These are phyloP conservation scores for Rhabdomys dilectus DNA, from an alignment of 2,113 vertebrate species.

Conservation along the genomic window DNA sequence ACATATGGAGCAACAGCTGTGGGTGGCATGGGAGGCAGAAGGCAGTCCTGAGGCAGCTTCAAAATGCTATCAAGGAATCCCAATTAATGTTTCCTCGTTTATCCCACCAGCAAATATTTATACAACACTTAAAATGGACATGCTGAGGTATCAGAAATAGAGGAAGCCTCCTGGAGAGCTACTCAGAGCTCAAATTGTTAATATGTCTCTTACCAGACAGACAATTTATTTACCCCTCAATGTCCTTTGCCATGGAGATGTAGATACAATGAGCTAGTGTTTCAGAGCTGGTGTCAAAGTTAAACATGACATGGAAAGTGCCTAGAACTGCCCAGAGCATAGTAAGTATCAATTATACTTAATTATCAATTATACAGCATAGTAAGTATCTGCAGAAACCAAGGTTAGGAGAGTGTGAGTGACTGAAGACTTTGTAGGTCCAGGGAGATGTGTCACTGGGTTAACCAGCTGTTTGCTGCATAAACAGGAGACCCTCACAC, in stretches of 20 bases:
- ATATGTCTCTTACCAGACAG: not conserved
- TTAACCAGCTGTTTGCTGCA: not conserved
- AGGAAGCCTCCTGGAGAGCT: not conserved
- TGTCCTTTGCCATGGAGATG: not conserved
- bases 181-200: conserved; percentile 1
- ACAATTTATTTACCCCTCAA: not conserved
- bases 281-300: not conserved
- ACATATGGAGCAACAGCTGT: conserved; percentile 55
- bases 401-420: not conserved
- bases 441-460: not conserved
- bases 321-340: not conserved
- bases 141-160: not conserved
- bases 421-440: not conserved
- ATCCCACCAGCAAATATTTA: conserved; percentile 53
- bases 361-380: too few relatives aligned
- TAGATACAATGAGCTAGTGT: not conserved
- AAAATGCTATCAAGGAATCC: conserved; percentile 23
- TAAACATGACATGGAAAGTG: not conserved
- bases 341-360: not conserved
- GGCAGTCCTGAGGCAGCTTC: not conserved
- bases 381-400: not conserved
- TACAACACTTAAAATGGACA: not conserved
- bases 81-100: conserved; percentile 24
- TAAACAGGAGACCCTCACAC: not conserved
- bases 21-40: conserved; percentile 20